Conservation (phyloP, 1,140 invertebrate species). For the Ladona fulva region DNA sequence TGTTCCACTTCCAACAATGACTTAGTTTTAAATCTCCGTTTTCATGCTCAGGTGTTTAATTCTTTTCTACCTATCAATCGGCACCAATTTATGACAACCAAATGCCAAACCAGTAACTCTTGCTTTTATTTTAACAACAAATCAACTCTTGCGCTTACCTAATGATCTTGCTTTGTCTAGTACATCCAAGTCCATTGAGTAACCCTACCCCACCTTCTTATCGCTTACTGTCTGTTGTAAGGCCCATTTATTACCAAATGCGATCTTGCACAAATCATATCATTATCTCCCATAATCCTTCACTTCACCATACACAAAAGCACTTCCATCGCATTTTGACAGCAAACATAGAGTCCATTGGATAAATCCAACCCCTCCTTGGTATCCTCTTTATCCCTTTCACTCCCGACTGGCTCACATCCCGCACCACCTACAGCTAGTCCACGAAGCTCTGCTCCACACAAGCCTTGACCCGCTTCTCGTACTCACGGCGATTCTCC, state of each 20-base stretch:
- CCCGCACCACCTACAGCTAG: conserved; percentile 43
- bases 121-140: background rate
- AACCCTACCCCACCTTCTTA: background rate
- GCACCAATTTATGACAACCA: background rate
- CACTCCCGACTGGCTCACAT: background rate
- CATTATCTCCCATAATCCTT: background rate
- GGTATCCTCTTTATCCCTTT: background rate
- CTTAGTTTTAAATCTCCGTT: background rate
- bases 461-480: conserved; percentile 92
- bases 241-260: background rate
- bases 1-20: background rate
- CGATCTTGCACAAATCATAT: background rate
- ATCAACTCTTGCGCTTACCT: background rate
- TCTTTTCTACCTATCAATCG: background rate
- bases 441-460: conserved; percentile 94
- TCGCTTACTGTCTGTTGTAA: background rate
- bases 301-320: background rate
- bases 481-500: conserved; percentile 90
- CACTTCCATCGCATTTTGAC: background rate
- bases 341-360: background rate
- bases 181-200: background rate
- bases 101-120: background rate
- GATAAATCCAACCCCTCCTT: background rate
- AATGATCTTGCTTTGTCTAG: background rate
- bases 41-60: background rate